Conservation (phyloP, 1,140 invertebrate genomes). For the Drosophila grimshawi region DNA sequence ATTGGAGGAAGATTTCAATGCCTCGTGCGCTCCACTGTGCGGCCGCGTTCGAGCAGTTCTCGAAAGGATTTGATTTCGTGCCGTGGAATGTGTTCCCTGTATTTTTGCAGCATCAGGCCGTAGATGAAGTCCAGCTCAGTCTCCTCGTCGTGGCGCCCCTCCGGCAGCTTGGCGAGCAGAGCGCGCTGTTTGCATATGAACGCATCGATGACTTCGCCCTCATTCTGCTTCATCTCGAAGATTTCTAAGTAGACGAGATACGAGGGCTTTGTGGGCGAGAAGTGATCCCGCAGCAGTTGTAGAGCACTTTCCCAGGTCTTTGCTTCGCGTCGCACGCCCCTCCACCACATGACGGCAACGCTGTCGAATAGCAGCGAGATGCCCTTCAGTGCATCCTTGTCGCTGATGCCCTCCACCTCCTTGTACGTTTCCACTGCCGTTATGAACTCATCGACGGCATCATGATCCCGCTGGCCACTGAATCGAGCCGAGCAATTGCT, state of each 20-base stretch:
- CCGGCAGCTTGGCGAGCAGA: slow-evolving; percentile 73
- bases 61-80: slow-evolving; percentile 71
- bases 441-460: slow-evolving; percentile 82
- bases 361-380: slow-evolving; percentile 67
- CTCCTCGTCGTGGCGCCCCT: slow-evolving; percentile 73
- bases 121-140: slow-evolving; percentile 79
- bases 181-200: slow-evolving; percentile 78
- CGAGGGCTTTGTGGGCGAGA: slow-evolving; percentile 76
- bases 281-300: slow-evolving; percentile 67
- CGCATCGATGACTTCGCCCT: slow-evolving; percentile 59
- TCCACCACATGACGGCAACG: slow-evolving; percentile 77
- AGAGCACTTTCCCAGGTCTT: slow-evolving; percentile 71
- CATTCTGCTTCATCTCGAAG: slow-evolving; percentile 63
- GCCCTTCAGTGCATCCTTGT: slow-evolving; percentile 74
- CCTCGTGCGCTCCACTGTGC: slow-evolving; percentile 58
- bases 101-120: slow-evolving; percentile 67
- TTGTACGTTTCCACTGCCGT: slow-evolving; percentile 74
- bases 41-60: slow-evolving; percentile 70
- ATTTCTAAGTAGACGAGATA: slow-evolving; percentile 79
- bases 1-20: slow-evolving; percentile 6
- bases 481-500: slow-evolving; percentile 72
- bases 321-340: slow-evolving; percentile 73
- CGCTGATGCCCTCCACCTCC: slow-evolving; percentile 77
- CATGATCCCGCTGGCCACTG: slow-evolving; percentile 76
- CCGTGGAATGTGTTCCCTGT: slow-evolving; percentile 66